Percentiles rank a stretch among this genome's conserved stretches.
Evolutionary conservation across 2,888 invertebrate genomes (phyloP).

Genomic region (Orthosia cruda): DNA sequence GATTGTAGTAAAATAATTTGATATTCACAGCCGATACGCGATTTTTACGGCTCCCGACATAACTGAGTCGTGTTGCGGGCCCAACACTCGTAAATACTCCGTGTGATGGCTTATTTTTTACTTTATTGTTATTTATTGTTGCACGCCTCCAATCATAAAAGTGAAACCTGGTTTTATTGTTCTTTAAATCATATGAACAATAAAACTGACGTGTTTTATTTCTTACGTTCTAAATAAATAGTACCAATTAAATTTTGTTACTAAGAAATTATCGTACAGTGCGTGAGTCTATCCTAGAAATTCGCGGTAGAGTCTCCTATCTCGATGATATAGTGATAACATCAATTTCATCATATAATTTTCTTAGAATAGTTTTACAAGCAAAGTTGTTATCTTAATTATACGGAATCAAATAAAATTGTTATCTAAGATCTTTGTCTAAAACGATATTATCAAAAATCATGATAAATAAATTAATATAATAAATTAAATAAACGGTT

Average conservation of each 20-base stretch:
- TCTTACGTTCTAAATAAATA: not conserved
- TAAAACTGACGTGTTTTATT: slow-evolving; percentile 20
- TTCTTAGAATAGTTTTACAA: slow-evolving; percentile 45
- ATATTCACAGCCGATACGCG: slow-evolving; percentile 62
- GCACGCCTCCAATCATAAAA: slow-evolving; percentile 50
- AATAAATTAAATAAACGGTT: not conserved
- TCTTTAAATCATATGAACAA: slow-evolving; percentile 16
- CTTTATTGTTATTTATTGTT: slow-evolving; percentile 48
- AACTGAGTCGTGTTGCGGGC: slow-evolving; percentile 44
- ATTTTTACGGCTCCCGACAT: slow-evolving; percentile 54
- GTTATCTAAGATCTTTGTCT: slow-evolving; percentile 25
- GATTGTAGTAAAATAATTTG: slow-evolving; percentile 59
- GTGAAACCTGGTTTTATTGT: slow-evolving; percentile 51
- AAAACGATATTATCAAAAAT: not conserved
- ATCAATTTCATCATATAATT: slow-evolving; percentile 19
- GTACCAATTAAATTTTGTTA: slow-evolving; percentile 5
- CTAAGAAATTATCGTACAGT: slow-evolving; percentile 6
- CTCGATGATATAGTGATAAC: slow-evolving; percentile 3
- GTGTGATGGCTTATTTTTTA: slow-evolving; percentile 63
- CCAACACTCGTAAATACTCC: slow-evolving; percentile 50
- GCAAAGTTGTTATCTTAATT: slow-evolving; percentile 24
- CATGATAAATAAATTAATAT: not conserved
- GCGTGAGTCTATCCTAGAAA: slow-evolving; percentile 7
- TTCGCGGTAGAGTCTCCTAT: slow-evolving; percentile 22
- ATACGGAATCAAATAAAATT: slow-evolving; percentile 23